Conservation (phyloP, 2,888 invertebrate species). For the Erannis defoliaria region DNA sequence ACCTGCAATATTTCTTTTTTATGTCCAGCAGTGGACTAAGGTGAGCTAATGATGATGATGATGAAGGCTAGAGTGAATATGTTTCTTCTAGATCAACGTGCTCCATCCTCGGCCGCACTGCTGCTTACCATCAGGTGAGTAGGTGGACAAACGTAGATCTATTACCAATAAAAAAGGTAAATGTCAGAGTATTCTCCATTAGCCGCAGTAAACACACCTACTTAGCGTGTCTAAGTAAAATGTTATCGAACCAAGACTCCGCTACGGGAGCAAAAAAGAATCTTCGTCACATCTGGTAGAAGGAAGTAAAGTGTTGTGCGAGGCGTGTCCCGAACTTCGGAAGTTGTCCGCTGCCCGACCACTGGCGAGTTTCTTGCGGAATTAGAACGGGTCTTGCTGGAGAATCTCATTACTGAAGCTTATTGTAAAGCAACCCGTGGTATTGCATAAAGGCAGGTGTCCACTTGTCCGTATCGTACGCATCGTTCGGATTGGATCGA, state of each 20-base stretch:
- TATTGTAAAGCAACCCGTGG: too few species aligned
- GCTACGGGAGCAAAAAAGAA: constrained; percentile 33
- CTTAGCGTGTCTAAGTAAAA: constrained; percentile 1
- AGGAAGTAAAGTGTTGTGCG: constrained; percentile 52
- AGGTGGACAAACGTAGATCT: too few species aligned
- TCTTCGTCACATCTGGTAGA: constrained; percentile 45
- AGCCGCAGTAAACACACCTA: background rate
- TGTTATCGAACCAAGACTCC: constrained; percentile 5
- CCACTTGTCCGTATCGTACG: too few species aligned
- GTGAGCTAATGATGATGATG: too few species aligned
- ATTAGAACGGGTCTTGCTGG: constrained; percentile 10
- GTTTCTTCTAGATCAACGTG: too few species aligned
- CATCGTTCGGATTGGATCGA: too few species aligned
- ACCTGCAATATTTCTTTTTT: too few species aligned
- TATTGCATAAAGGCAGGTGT: too few species aligned
- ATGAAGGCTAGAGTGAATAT: too few species aligned
- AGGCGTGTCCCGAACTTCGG: constrained; percentile 64
- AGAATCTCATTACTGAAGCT: constrained; percentile 9
- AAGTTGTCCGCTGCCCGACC: constrained; percentile 64
- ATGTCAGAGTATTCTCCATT: background rate
- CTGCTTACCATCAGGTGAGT: too few species aligned
- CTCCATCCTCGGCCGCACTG: too few species aligned
- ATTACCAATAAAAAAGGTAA: background rate
- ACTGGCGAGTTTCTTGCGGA: constrained; percentile 60
- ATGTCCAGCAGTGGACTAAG: too few species aligned